phyloP scores from a whole-genome alignment of 2,888 invertebrate species.

The Agriopis marginaria region DNA sequence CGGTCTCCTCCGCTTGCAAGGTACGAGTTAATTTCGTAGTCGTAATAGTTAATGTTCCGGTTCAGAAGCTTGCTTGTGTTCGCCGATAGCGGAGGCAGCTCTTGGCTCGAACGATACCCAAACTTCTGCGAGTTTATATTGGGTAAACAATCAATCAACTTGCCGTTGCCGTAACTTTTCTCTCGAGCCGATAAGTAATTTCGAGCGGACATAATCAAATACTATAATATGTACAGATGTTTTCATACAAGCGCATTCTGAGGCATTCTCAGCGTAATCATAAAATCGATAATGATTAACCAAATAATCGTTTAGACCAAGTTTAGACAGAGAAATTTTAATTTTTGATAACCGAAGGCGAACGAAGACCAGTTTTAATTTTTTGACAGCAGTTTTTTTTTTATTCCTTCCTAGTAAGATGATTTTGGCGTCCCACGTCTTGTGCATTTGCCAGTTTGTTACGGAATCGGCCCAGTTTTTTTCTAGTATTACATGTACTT shows the following conservation, averaged over 20 bases:
- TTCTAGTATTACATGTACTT: too few relatives aligned
- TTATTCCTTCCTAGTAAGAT: too few relatives aligned
- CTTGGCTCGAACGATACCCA: constrained; percentile 64
- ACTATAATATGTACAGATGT: constrained; percentile 36
- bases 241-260: constrained; percentile 45
- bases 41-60: constrained; percentile 74
- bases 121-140: constrained; percentile 74
- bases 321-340: not conserved
- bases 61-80: constrained; percentile 68
- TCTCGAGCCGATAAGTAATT: constrained; percentile 78
- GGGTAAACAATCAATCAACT: constrained; percentile 76
- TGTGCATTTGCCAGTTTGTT: too few relatives aligned
- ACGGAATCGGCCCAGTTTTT: too few relatives aligned
- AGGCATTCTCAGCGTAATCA: constrained; percentile 42
- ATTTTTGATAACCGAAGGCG: not conserved
- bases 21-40: constrained; percentile 65
- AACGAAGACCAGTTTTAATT: not conserved
- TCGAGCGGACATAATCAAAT: constrained; percentile 79
- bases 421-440: too few relatives aligned
- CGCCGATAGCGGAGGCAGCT: constrained; percentile 71
- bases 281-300: not conserved
- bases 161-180: constrained; percentile 71
- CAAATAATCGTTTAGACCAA: not conserved
- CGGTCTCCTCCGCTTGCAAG: constrained; percentile 66
- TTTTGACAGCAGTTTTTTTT: not conserved